Evolutionary conservation across 2,797 vertebrate species (phyloP), one percentile per base, ranked within the genome.

Genomic region (Hemitrygon akajei): DNA sequence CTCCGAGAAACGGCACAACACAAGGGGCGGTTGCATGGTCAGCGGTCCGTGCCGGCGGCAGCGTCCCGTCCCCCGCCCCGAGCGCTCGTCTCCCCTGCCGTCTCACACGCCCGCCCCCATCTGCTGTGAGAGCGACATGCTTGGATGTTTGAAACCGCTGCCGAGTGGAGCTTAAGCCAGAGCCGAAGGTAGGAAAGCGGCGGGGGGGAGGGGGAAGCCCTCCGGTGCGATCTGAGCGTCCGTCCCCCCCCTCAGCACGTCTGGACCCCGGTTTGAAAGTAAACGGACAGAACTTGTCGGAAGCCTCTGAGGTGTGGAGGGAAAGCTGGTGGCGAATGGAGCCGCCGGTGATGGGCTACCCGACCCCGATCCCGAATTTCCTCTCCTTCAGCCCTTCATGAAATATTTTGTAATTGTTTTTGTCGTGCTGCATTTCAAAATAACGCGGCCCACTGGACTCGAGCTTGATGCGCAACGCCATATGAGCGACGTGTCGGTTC

Each of bases 351-450:
- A 73, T 4, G 22, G 22, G 18, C 25, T 73, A 20, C 16, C 40
- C 80, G 37, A 27, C 11, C 25, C 47, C 47, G 37, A 27, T 27
- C 9, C 47, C 22, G 10, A 56, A 63, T 6, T 12, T 0, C 1
- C 27, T 9, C 27, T 30, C 30, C 27, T n/a, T 63, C n/a, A 60
- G 0, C 27, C 4, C 16, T 58, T 60, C 30, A 14, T n/a, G 58
- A 27, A 30, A 84, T 27, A 16, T 60, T 3, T 84, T 11, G 40
- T 58, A 30, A 27, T 14, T 16, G 60, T 66, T 34, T 89, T 7
- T 66, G 5, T 63, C n/a, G 84, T 84, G 18, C 84, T n/a, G 34
- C 37, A 66, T 89, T 89, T 66, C 58, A 89, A 87, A 89, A 89
- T 69, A 89, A 66, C 60, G 86, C 63, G 86, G 86, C 60, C 60